phyloP scores from a whole-genome alignment of 2,113 vertebrate species.

The Otocyon megalotis region DNA sequence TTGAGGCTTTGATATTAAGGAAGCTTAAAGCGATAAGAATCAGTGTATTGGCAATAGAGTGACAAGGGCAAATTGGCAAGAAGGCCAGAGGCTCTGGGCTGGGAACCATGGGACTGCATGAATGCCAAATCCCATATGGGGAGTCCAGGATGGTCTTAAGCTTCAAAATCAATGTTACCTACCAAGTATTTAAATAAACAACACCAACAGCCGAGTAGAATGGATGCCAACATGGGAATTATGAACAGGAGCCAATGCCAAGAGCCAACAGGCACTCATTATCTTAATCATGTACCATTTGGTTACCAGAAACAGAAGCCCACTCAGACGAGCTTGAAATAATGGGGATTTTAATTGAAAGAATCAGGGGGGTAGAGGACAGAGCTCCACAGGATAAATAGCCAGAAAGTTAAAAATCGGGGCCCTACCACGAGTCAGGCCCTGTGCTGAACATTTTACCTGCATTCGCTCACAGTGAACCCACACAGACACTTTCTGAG shows the following conservation, averaged over 20 bases:
- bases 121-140: background rate
- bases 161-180: background rate
- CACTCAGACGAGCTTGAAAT: background rate
- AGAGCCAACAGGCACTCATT: background rate
- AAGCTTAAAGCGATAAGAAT: constrained; percentile 37
- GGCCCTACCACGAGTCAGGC: background rate
- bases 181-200: background rate
- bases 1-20: background rate
- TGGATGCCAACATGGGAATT: background rate
- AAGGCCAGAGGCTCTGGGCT: background rate
- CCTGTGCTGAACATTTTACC: background rate
- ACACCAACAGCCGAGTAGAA: background rate
- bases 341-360: background rate
- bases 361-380: background rate
- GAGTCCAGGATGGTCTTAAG: background rate
- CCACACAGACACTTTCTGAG: background rate
- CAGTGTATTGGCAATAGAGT: background rate
- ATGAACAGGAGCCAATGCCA: background rate
- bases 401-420: background rate
- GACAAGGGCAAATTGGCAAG: background rate
- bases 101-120: background rate
- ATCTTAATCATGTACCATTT: background rate
- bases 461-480: background rate
- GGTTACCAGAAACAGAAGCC: background rate
- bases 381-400: background rate